Evolutionary conservation across 2,113 vertebrate genomes (phyloP).

Genomic region (Sapayoa aenigma): DNA sequence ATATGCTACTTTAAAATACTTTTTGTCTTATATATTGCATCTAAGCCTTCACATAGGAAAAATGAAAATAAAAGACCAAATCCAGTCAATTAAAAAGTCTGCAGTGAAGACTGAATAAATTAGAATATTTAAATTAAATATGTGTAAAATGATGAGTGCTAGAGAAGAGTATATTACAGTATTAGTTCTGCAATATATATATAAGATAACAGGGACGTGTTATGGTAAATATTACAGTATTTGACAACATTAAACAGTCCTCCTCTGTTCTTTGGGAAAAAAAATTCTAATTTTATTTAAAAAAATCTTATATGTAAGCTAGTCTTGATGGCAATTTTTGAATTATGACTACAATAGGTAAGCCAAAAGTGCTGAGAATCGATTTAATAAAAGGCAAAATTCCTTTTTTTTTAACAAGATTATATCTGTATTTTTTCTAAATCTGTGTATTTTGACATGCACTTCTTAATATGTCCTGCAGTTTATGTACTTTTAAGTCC

Average conservation of each 20-base stretch:
- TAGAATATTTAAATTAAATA: not conserved
- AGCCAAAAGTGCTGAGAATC: not conserved
- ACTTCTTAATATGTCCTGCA: not conserved
- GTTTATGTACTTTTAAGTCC: conserved; percentile 42
- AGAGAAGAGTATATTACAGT: not conserved
- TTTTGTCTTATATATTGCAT: not conserved
- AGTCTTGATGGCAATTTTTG: not conserved
- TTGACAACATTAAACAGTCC: not conserved
- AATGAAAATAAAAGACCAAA: not conserved
- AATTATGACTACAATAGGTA: not conserved
- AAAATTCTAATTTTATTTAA: not conserved
- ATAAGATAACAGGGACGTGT: not conserved
- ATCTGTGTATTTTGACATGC: not conserved
- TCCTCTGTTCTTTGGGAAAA: not conserved
- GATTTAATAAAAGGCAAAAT: not conserved
- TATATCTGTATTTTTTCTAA: not conserved
- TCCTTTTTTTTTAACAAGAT: not conserved
- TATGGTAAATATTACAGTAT: not conserved
- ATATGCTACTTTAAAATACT: not conserved
- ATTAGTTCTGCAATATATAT: not conserved
- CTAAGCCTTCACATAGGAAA: not conserved
- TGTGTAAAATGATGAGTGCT: not conserved
- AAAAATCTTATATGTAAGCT: not conserved
- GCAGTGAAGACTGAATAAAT: not conserved
- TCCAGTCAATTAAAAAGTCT: not conserved